Evolutionary conservation across 2,797 vertebrate genomes (phyloP).

Genomic region (Protonibea diacanthus): DNA sequence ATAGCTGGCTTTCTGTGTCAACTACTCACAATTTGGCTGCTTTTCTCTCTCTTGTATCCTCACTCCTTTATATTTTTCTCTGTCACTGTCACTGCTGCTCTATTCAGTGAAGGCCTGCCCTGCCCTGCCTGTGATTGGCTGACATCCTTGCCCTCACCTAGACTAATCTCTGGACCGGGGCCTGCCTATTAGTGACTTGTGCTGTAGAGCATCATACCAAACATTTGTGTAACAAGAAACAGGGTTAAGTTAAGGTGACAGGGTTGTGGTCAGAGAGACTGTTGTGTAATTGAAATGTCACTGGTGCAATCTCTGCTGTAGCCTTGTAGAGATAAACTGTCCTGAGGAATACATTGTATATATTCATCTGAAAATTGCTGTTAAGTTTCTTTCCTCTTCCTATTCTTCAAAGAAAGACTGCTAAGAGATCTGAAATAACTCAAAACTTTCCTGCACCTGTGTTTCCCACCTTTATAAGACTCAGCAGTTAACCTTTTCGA

Average conservation of each 20-base stretch:
- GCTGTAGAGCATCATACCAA: not conserved
- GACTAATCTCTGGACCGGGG: too few species aligned
- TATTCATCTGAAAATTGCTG: not conserved
- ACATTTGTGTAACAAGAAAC: not conserved
- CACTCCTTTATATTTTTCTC: too few species aligned
- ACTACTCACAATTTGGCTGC: too few species aligned
- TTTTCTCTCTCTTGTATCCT: too few species aligned
- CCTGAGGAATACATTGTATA: not conserved
- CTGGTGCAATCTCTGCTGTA: conserved; percentile 22
- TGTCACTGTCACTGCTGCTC: too few species aligned
- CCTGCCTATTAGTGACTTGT: too few species aligned
- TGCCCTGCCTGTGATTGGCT: too few species aligned
- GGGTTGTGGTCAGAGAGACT: conserved; percentile 26
- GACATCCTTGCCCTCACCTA: too few species aligned
- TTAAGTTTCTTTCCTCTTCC: conserved; percentile 7
- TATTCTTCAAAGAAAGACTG: conserved; percentile 8
- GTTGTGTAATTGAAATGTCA: conserved; percentile 30
- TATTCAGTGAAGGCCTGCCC: too few species aligned
- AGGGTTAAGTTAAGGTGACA: conserved; percentile 12
- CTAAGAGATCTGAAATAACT: conserved; percentile 44
- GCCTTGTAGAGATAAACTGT: not conserved
- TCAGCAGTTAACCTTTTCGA: conserved; percentile 56
- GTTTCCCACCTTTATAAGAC: conserved; percentile 33
- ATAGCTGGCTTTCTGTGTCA: too few species aligned
- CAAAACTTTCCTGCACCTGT: conserved; percentile 63